Evolutionary conservation across 2,888 invertebrate species (phyloP).

Genomic region (Poecilobothrus nobilitatus): DNA sequence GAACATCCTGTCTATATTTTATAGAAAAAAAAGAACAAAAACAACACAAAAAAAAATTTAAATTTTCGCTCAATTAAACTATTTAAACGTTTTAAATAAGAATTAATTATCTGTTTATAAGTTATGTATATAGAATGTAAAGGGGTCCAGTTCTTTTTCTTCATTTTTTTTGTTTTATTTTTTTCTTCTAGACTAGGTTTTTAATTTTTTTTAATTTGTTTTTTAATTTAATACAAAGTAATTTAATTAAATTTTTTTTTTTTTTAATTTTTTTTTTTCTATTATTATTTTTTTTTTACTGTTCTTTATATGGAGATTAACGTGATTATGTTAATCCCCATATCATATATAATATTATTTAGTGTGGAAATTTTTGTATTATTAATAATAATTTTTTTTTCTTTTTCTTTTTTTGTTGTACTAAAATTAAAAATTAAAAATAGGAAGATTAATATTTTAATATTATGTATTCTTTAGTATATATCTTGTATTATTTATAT

Average conservation of each 20-base stretch:
- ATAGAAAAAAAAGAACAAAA: not conserved
- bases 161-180: no score
- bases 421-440: no score
- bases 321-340: not conserved
- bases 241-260: not conserved
- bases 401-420: no score
- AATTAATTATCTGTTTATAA: constrained; percentile 4
- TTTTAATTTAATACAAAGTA: not conserved
- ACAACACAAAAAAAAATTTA: not conserved
- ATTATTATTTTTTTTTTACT: not conserved
- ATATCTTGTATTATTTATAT: not conserved
- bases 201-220: not conserved
- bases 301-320: not conserved
- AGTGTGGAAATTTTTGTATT: not conserved
- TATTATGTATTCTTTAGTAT: no score
- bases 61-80: not conserved
- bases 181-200: not conserved
- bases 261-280: not conserved
- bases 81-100: not conserved
- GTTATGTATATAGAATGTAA: not conserved
- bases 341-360: not conserved
- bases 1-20: not conserved
- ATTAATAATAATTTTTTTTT: no score
- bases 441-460: no score
- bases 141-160: not conserved